phyloP scores from a whole-genome alignment of 2,113 vertebrate species.

The Alethe castanea region DNA sequence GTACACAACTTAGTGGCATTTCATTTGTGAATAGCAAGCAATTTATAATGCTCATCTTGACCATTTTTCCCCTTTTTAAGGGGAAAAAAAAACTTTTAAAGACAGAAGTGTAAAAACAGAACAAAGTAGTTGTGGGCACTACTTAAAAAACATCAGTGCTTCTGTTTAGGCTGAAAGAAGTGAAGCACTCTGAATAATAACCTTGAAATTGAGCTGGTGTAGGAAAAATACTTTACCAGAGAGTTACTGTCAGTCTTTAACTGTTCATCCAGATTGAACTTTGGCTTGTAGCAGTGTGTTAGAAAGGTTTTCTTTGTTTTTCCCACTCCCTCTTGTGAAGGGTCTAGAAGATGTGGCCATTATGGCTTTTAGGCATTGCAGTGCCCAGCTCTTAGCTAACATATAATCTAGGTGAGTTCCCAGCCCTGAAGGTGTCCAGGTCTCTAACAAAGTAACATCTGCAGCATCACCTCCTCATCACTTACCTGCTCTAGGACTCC shows the following conservation, averaged over 20 bases:
- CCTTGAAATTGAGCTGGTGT: background rate
- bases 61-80: background rate
- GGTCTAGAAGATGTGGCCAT: background rate
- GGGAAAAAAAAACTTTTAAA: background rate
- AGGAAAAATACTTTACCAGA: background rate
- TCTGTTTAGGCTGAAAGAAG: conserved; percentile 4
- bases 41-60: background rate
- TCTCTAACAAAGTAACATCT: background rate
- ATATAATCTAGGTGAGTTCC: background rate
- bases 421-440: background rate
- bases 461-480: background rate
- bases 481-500: background rate
- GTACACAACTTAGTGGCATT: background rate
- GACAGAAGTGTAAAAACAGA: background rate
- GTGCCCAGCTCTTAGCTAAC: background rate
- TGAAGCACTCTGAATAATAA: background rate
- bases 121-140: background rate
- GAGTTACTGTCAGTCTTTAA: background rate
- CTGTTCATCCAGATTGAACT: background rate
- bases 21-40: background rate
- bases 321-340: background rate
- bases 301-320: background rate
- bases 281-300: background rate
- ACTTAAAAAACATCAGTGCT: background rate
- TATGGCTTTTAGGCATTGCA: background rate